phyloP scores from a whole-genome alignment of 2,888 invertebrate genomes.

The Brenthis ino region DNA sequence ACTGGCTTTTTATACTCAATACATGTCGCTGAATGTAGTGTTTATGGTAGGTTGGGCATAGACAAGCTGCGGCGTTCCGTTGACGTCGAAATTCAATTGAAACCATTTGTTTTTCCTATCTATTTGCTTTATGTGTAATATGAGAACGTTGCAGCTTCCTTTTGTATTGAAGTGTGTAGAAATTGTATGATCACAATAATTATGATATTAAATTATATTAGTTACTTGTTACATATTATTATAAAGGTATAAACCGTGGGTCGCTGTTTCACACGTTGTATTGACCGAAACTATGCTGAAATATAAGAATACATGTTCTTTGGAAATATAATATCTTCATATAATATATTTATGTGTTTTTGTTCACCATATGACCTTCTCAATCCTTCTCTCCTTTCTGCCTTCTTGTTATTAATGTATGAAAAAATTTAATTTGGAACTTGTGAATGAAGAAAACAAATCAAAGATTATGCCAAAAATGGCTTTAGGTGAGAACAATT shows the following conservation, averaged over 20 bases:
- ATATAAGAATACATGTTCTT: slow-evolving; percentile 79
- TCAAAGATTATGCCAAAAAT: too few relatives aligned
- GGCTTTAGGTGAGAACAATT: too few relatives aligned
- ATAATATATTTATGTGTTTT: slow-evolving; percentile 56
- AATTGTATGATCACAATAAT: slow-evolving; percentile 71
- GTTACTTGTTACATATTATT: slow-evolving; percentile 76
- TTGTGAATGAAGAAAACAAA: too few relatives aligned
- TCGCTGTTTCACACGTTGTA: slow-evolving; percentile 76
- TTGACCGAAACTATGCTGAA: slow-evolving; percentile 76
- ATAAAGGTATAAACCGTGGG: slow-evolving; percentile 52
- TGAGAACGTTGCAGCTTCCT: slow-evolving; percentile 61
- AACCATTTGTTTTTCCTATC: slow-evolving; percentile 37
- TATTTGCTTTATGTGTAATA: slow-evolving; percentile 32
- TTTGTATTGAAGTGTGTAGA: slow-evolving; percentile 75
- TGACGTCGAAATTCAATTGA: slow-evolving; percentile 33
- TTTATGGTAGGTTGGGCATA: slow-evolving; percentile 67
- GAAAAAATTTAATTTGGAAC: too few relatives aligned
- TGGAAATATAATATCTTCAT: slow-evolving; percentile 82
- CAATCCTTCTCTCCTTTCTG: too few relatives aligned
- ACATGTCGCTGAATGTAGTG: slow-evolving; percentile 68
- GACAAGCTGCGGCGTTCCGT: slow-evolving; percentile 59
- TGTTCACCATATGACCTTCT: not conserved
- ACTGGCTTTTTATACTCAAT: slow-evolving; percentile 66
- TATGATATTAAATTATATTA: slow-evolving; percentile 71
- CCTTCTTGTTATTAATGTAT: too few relatives aligned